phyloP scores from a whole-genome alignment of 2,797 vertebrate genomes.

The Mus spretus region DNA sequence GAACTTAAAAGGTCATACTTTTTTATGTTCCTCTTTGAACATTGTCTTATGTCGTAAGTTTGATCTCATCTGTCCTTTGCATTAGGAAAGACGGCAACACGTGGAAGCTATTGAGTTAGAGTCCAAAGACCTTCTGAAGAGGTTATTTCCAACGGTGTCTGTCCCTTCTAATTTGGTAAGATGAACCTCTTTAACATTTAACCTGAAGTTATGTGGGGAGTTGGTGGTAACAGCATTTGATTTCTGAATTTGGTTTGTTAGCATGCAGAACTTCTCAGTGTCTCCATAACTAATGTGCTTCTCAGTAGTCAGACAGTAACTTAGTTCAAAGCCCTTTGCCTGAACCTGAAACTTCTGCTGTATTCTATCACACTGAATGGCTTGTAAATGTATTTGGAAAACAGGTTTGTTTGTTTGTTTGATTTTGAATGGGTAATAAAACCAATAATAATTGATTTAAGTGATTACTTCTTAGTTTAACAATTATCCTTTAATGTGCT shows the following conservation, averaged over 20 bases:
- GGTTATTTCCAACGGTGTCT: constrained; percentile 95
- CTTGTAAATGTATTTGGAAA: constrained; percentile 38
- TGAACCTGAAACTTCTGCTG: constrained; percentile 35
- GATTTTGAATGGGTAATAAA: constrained; percentile 19
- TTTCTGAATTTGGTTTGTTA: constrained; percentile 31
- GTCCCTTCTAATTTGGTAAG: constrained; percentile 92
- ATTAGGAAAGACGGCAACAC: constrained; percentile 94
- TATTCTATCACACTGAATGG: not conserved
- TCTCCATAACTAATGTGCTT: constrained; percentile 36
- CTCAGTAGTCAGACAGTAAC: constrained; percentile 8
- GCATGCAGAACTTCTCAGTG: not conserved
- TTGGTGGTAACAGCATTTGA: constrained; percentile 7
- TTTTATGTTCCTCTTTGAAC: not conserved
- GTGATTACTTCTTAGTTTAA: constrained; percentile 38
- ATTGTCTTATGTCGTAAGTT: constrained; percentile 7
- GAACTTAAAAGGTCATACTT: constrained; percentile 50
- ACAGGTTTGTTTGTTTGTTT: constrained; percentile 11
- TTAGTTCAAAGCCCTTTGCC: constrained; percentile 55
- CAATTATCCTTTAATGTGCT: not conserved
- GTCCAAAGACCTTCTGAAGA: constrained; percentile 93
- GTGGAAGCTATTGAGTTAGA: constrained; percentile 92
- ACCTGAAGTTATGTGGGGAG: constrained; percentile 12
- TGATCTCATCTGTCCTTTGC: constrained; percentile 71
- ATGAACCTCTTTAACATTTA: constrained; percentile 21
- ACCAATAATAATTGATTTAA: constrained; percentile 53